Evolutionary conservation across 1,140 invertebrate species (phyloP), one percentile per base, ranked within the genome.

Genomic region (Ericerus pela): DNA sequence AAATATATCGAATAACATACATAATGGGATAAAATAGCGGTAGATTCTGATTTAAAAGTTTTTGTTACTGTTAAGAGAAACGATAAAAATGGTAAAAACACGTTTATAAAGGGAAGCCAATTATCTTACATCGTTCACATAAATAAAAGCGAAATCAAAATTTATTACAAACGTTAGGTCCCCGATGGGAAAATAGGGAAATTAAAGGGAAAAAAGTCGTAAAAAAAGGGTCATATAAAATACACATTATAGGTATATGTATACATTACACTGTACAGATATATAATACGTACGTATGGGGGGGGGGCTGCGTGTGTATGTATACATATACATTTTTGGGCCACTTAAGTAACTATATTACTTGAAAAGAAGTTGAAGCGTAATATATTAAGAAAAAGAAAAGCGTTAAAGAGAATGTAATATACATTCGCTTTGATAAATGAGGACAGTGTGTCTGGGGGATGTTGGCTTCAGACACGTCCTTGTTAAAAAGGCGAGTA

Each of bases 31-130:
- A 47, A 47, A 47, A 47, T 47, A 24, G 41, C 41, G 41, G 41
- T 47, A 47, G 41, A 47, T 47, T 47, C 41, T 47, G 41, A 47
- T 47, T 47, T 47, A 47, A 47, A 47, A 47, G 41, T 47, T 47
- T 47, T 47, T 47, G n/a, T 24, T 24, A 47, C 41, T 24, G 41
- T 47, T 22, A 47, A 47, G 41, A 47, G 41, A 47, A 47, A 47
- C 41, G 22, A 47, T 47, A 47, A 47, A 47, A 47, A 47, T 47
- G 41, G 41, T 47, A 47, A 47, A n/a, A 47, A 47, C 41, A 47
- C 41, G 41, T 47, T 24, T 47, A 47, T 47, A 47, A n/a, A 18
- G 41, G 41, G 41, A 47, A 47, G 41, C 41, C 41, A 47, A 47
- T 47, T 47, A 47, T 47, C 41, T 47, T 47, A 47, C 41, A 47